These are phyloP conservation scores for Caranx ignobilis DNA, from an alignment of 2,113 vertebrate genomes.

Conservation along the genomic window DNA sequence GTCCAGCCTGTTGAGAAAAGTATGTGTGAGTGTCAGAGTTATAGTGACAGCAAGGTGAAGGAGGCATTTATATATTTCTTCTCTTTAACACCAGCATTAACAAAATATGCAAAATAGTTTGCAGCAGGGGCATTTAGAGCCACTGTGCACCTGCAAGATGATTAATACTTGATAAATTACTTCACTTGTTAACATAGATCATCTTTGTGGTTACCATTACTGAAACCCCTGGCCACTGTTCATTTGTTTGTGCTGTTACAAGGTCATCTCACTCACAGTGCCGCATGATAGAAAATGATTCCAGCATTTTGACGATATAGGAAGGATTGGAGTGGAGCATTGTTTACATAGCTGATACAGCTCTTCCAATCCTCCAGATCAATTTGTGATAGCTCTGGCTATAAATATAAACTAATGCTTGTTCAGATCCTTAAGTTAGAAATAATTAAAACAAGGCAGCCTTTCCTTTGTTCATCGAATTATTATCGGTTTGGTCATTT, in stretches of 20 bases:
- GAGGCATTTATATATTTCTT: background rate
- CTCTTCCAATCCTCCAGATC: background rate
- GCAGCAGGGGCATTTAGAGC: conserved; percentile 8
- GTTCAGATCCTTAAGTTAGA: conserved; percentile 2
- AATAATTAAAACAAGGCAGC: background rate
- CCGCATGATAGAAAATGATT: background rate
- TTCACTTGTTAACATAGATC: conserved; percentile 6
- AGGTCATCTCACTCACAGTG: conserved; percentile 1
- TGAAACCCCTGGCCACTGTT: too few species aligned
- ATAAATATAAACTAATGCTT: background rate
- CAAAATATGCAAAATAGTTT: background rate
- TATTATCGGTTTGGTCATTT: background rate
- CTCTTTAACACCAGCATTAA: background rate
- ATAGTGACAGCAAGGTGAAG: background rate
- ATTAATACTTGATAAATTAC: background rate
- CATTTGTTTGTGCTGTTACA: conserved; percentile 20
- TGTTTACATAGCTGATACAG: background rate
- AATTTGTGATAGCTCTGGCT: background rate
- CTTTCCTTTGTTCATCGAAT: conserved; percentile 15
- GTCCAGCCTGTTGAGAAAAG: background rate
- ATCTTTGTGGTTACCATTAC: background rate
- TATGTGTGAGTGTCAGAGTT: background rate
- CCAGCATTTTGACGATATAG: background rate
- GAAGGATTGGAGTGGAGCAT: background rate
- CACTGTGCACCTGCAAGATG: background rate